Conservation (phyloP, 2,113 vertebrate species). For the Perca flavescens region DNA sequence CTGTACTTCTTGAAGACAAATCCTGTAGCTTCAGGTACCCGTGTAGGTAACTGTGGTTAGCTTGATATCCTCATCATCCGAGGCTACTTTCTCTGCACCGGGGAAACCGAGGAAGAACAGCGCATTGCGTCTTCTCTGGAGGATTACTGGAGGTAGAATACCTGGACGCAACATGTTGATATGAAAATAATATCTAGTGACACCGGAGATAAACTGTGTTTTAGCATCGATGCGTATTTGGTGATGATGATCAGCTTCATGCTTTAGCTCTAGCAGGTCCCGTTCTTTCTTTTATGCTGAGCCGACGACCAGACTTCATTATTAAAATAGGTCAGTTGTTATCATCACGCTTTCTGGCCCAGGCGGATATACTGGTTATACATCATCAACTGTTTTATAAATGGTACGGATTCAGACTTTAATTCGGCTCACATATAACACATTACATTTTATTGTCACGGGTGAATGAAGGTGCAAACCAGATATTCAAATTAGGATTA, state of each 20-base stretch:
- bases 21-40: fast-evolving
- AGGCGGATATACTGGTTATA: fast-evolving
- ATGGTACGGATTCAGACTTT: neutral
- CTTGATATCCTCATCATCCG: slow-evolving; percentile 18
- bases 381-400: fast-evolving
- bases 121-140: slow-evolving; percentile 32
- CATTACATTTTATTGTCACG: too few relatives aligned
- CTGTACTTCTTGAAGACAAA: neutral
- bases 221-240: neutral
- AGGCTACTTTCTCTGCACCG: neutral
- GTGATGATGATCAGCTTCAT: neutral
- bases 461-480: neutral
- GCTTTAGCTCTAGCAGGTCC: neutral
- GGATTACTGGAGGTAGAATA: slow-evolving; percentile 27
- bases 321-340: neutral
- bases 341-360: fast-evolving
- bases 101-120: slow-evolving; percentile 6
- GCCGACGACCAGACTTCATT: neutral
- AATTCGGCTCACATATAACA: slow-evolving; percentile 6
- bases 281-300: neutral
- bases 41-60: neutral
- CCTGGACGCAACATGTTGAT: neutral
- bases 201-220: neutral
- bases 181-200: neutral
- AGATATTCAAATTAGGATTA: neutral